These are phyloP conservation scores for Linyphia triangularis DNA, from an alignment of 2,888 invertebrate species.

Conservation along the genomic window DNA sequence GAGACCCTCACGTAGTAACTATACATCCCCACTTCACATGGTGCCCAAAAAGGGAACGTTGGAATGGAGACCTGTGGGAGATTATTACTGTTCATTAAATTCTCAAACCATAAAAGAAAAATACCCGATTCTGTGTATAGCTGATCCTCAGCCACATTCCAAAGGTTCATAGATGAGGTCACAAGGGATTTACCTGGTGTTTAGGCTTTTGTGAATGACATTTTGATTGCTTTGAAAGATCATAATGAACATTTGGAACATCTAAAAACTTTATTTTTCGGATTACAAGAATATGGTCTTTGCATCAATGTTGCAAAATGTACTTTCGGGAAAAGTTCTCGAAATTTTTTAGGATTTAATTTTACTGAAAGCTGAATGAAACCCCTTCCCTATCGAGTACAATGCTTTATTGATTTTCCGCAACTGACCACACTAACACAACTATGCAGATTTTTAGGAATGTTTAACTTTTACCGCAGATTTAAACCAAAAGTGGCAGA, in stretches of 20 bases:
- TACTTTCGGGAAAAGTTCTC: not conserved
- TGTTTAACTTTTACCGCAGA: slow-evolving; percentile 70
- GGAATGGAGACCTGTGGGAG: slow-evolving; percentile 23
- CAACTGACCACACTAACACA: slow-evolving; percentile 53
- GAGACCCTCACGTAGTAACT: too few species aligned
- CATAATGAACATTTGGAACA: slow-evolving; percentile 41
- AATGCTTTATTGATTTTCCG: slow-evolving; percentile 62
- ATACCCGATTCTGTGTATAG: slow-evolving; percentile 32
- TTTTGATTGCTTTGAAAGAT: slow-evolving; percentile 29
- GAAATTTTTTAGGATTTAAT: not conserved
- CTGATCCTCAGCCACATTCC: slow-evolving; percentile 29
- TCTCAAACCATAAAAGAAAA: slow-evolving; percentile 31
- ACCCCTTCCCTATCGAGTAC: slow-evolving; percentile 51
- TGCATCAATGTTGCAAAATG: slow-evolving; percentile 42
- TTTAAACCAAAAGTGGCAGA: slow-evolving; percentile 22
- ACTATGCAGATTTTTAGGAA: slow-evolving; percentile 64
- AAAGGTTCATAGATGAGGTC: slow-evolving; percentile 46
- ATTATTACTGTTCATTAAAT: slow-evolving; percentile 27
- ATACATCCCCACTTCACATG: too few species aligned
- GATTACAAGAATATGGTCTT: slow-evolving; percentile 34
- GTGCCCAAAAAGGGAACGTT: too few species aligned
- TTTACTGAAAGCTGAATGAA: slow-evolving; percentile 25
- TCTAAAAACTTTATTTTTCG: slow-evolving; percentile 10
- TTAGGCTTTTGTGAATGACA: slow-evolving; percentile 58
- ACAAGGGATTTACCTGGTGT: slow-evolving; percentile 34